Evolutionary conservation across 2,113 vertebrate genomes (phyloP).

Genomic region (Oenanthe melanoleuca): DNA sequence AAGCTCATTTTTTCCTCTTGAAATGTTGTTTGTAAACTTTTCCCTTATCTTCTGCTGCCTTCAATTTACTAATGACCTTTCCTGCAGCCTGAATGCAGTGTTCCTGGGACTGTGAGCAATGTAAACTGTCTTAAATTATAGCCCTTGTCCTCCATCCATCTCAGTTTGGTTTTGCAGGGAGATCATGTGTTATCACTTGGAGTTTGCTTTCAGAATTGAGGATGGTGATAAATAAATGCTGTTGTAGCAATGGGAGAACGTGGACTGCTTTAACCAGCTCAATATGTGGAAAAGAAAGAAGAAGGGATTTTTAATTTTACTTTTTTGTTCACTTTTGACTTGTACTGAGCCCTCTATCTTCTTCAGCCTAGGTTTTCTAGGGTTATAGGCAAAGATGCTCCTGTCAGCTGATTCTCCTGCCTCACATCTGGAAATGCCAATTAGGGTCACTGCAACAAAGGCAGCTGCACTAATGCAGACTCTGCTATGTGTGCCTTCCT

Average conservation of each 20-base stretch:
- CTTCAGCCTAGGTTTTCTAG: background rate
- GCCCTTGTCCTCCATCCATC: background rate
- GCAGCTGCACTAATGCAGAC: background rate
- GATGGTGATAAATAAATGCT: background rate
- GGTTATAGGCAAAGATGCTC: background rate
- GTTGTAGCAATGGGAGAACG: rapidly evolving
- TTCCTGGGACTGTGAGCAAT: background rate
- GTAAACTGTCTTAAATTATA: background rate
- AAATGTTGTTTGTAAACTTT: constrained; percentile 16
- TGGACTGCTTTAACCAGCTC: background rate
- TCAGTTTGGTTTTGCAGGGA: background rate
- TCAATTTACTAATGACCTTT: constrained; percentile 27
- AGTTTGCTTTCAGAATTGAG: constrained; percentile 7
- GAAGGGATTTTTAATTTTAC: background rate
- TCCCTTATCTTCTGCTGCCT: background rate
- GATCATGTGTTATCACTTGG: background rate
- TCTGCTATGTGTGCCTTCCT: background rate
- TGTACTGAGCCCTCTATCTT: background rate
- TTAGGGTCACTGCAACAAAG: background rate
- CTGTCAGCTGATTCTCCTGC: background rate
- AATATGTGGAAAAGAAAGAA: background rate
- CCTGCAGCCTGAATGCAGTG: background rate
- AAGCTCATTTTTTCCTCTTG: background rate
- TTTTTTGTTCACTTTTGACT: rapidly evolving
- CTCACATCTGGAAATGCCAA: background rate